Base-by-base conservation (phyloP, 1,140 invertebrate genomes). In the Halyomorpha halys region DNA sequence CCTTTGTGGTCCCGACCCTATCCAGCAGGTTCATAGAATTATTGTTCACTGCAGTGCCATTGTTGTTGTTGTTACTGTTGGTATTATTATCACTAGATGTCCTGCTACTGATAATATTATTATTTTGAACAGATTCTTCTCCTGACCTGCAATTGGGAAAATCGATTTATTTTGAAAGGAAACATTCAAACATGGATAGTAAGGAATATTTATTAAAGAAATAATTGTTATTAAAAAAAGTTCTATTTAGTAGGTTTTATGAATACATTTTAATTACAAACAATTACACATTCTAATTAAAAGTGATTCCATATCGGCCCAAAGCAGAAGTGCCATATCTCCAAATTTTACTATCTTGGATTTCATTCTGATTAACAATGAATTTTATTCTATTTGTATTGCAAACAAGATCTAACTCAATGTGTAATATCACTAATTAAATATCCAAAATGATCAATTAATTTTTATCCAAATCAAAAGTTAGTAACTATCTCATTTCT, bases 41-140 rank as follows among this genome's bases (percentile, higher is more conserved):
- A 18, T 18, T 60, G n/a, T 16, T 60, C 15, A 39, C 19, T 11
- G 15, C 25, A 2, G 54, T 21, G 19, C 70, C 64, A 70, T 68
- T 44, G 25, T 56, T 56, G 23, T 53, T 53, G 51, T 53, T 53
- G 21, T 53, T 53, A 23, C 14, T 56, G 14, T 25, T 25, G 3
- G 15, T 15, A 25, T 56, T 53, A 30, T 30, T 39, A 39, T 39
- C 34, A 39, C 34, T 39, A 39, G 6, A 6, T 39, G 34, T 39
- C 34, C 34, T 39, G 14, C 53, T 56, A 5, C 19, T 47, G 23
- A 25, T 45, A 18, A 15, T 61, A 39, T 44, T 61, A 16, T 47
- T 61, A 16, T 47, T 47, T 61, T 61, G 30, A 45, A 25, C 16
- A 19, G n/a, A 19, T 15, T 61, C 60, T 45, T 44, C 21, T 19